Evolutionary conservation across 2,888 invertebrate genomes (phyloP), one percentile per base, ranked within the genome.

Genomic region (Piscicola geometra): DNA sequence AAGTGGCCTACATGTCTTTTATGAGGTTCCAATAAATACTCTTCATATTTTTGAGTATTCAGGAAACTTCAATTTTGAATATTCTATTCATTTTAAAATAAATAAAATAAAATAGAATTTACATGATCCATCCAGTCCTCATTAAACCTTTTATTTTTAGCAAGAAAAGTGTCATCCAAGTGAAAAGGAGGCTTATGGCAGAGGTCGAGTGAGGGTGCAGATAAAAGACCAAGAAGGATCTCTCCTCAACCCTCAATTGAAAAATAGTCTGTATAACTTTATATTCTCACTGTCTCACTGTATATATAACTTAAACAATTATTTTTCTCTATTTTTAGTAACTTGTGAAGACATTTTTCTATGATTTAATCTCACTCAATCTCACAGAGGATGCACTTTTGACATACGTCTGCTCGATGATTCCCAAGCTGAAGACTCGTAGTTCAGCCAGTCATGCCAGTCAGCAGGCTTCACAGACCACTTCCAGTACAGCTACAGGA

Each of bases 121-220:
- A 5, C 64, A 64, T 64, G 9, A 28, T 12, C 30, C 30, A 36
- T 50, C n/a, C 12, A 35, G n/a, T n/a, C n/a, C n/a, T n/a, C n/a
- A n/a, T n/a, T 32, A 12, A 28, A n/a, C 28, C n/a, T 9, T 76
- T 41, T 76, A 56, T 71, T 64, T 33, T 33, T 78, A 81, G 72
- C 81, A 85, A 84, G 85, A 85, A 77, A 98, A 97, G 86, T 88
- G 93, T 50, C 95, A 97, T 85, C 90, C 93, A 9, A 88, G 94
- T 66, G 98, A 98, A 85, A 89, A 90, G 77, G 98, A 98, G 87
- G 87, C 91, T 77, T 86, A 91, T 68, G 90, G 89, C 82, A 89
- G 93, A 80, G 98, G 98, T 0, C 89, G 98, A 77, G 91, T 99
- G 79, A 88, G 97, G 75, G 91, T 99, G 0, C 96, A 98, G 83